phyloP scores from a whole-genome alignment of 2,113 vertebrate species.

The Lucifuga dentata region DNA sequence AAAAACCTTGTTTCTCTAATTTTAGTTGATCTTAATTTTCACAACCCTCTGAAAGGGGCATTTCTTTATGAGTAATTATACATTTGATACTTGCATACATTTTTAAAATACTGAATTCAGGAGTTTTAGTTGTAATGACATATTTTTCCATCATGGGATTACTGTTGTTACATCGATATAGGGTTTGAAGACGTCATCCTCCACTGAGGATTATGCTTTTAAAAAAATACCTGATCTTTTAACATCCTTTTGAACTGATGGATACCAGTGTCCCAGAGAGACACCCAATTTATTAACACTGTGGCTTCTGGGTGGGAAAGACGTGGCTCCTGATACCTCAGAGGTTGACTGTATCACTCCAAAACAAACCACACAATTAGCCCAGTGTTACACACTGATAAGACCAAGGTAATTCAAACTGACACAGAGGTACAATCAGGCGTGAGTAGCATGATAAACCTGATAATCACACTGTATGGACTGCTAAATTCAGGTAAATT shows the following conservation, averaged over 20 bases:
- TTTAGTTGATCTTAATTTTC: too few species aligned
- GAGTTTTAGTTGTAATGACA: too few species aligned
- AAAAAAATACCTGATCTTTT: background rate
- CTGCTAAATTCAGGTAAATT: too few species aligned
- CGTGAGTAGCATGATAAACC: background rate
- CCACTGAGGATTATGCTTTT: too few species aligned
- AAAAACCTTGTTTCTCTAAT: too few species aligned
- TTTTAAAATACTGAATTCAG: too few species aligned
- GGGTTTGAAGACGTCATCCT: too few species aligned
- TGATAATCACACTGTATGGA: background rate
- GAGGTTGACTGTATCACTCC: slow-evolving; percentile 22
- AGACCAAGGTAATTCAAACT: background rate
- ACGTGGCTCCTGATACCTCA: slow-evolving; percentile 22
- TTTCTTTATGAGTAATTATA: too few species aligned
- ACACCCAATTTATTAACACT: slow-evolving; percentile 9
- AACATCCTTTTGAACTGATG: slow-evolving; percentile 13
- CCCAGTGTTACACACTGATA: slow-evolving; percentile 12
- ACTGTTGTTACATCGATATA: too few species aligned
- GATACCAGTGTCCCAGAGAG: background rate
- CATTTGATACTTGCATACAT: too few species aligned
- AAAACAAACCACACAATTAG: slow-evolving; percentile 51
- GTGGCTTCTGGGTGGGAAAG: slow-evolving; percentile 8
- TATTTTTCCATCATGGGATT: too few species aligned
- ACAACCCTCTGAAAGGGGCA: too few species aligned
- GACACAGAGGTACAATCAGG: background rate